phyloP scores from a whole-genome alignment of 2,797 vertebrate genomes.

The Mallotus villosus region DNA sequence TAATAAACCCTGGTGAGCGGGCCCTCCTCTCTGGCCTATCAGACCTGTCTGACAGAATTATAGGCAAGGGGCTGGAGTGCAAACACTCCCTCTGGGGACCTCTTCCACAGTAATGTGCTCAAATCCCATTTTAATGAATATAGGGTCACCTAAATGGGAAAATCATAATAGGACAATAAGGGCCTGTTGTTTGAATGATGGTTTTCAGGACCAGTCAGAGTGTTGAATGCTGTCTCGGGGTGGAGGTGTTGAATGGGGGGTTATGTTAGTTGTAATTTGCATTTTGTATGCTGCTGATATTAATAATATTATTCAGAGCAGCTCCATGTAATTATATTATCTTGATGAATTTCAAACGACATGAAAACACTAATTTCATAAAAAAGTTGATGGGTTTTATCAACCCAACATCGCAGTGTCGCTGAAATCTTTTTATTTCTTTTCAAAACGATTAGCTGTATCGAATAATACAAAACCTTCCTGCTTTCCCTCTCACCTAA shows the following conservation, averaged over 20 bases:
- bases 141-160: slow-evolving; percentile 77
- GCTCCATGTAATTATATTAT: too few relatives aligned
- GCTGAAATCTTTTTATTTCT: too few relatives aligned
- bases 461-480: not conserved
- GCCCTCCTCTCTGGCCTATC: slow-evolving; percentile 71
- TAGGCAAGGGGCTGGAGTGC: slow-evolving; percentile 75
- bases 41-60: slow-evolving; percentile 85
- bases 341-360: too few relatives aligned
- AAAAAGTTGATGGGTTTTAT: too few relatives aligned
- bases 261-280: not conserved
- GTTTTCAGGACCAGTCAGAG: not conserved
- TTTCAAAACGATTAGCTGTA: too few relatives aligned
- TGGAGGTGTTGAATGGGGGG: too few relatives aligned
- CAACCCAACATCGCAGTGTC: too few relatives aligned
- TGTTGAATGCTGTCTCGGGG: not conserved
- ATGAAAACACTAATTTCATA: too few relatives aligned
- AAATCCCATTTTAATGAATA: slow-evolving; percentile 86
- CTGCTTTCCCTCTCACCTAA: not conserved
- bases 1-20: slow-evolving; percentile 89
- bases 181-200: not conserved
- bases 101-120: slow-evolving; percentile 80
- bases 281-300: too few relatives aligned
- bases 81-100: slow-evolving; percentile 80
- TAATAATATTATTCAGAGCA: too few relatives aligned
- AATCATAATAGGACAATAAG: slow-evolving; percentile 59